These are phyloP conservation scores for Boleophthalmus pectinirostris DNA, from an alignment of 2,113 vertebrate species.

Conservation along the genomic window DNA sequence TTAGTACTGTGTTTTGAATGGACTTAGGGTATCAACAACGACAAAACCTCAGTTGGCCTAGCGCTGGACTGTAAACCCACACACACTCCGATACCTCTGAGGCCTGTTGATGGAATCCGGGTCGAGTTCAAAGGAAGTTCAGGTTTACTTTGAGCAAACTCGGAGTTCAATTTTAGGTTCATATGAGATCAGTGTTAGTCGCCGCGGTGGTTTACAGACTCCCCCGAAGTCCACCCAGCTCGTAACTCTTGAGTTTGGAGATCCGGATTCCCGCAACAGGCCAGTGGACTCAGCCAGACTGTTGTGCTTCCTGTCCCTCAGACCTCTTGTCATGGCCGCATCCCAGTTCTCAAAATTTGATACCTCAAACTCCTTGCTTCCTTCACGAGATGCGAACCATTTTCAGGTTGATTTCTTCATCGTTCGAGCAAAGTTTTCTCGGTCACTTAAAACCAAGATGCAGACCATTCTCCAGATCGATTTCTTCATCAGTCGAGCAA, in stretches of 20 bases:
- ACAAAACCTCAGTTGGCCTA: constrained; percentile 65
- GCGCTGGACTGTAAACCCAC: constrained; percentile 61
- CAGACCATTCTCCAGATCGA: no score
- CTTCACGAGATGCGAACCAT: not conserved
- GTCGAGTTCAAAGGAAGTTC: not conserved
- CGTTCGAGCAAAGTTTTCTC: no score
- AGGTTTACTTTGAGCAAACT: constrained; percentile 1
- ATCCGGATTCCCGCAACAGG: not conserved
- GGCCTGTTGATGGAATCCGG: not conserved
- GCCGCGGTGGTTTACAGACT: not conserved
- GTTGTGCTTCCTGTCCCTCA: constrained; percentile 64
- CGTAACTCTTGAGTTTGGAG: not conserved
- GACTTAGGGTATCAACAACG: constrained; percentile 55
- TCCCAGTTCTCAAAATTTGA: not conserved
- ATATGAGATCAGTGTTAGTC: not conserved
- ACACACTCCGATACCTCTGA: constrained; percentile 45
- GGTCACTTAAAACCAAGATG: no score
- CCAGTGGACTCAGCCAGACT: constrained; percentile 61
- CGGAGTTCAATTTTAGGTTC: not conserved
- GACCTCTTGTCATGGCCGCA: constrained; percentile 45
- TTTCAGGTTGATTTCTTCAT: no score
- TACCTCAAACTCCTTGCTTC: not conserved
- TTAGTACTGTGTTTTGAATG: constrained; percentile 63
- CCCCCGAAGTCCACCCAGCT: not conserved
- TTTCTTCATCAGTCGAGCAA: no score